A percentile compares a stretch with the other conserved stretches of the same genome.
Conservation (phyloP, 2,888 invertebrate species). For the Pseudoips prasinana region DNA sequence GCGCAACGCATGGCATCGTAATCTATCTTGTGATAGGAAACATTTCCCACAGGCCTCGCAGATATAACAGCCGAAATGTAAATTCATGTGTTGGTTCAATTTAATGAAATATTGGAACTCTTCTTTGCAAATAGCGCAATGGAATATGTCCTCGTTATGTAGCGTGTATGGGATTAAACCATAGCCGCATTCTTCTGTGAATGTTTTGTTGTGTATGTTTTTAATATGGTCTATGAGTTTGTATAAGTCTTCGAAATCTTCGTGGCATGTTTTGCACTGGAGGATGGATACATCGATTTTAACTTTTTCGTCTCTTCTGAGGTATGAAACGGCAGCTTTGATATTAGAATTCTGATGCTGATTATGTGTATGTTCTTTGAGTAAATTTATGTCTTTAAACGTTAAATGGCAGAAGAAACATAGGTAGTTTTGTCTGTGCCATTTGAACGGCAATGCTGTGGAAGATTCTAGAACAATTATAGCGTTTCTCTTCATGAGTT, state of each 20-base stretch:
- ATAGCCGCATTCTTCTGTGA: slow-evolving; percentile 47
- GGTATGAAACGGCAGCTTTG: slow-evolving; percentile 58
- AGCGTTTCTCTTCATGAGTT: slow-evolving; percentile 66
- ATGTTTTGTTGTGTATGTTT: slow-evolving; percentile 38
- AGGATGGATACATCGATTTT: slow-evolving; percentile 62
- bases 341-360: slow-evolving; percentile 53
- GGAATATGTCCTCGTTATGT: slow-evolving; percentile 33
- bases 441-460: slow-evolving; percentile 65
- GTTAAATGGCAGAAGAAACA: slow-evolving; percentile 69
- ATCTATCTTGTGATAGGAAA: slow-evolving; percentile 58
- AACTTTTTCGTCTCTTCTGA: slow-evolving; percentile 65
- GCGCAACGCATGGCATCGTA: slow-evolving; percentile 54
- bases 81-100: slow-evolving; percentile 72
- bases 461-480: slow-evolving; percentile 58
- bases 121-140: slow-evolving; percentile 59
- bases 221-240: slow-evolving; percentile 52
- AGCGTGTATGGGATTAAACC: slow-evolving; percentile 65
- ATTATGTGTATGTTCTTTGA: slow-evolving; percentile 63
- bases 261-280: slow-evolving; percentile 48
- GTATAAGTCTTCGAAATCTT: slow-evolving; percentile 34
- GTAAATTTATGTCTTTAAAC: slow-evolving; percentile 46
- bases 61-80: slow-evolving; percentile 60
- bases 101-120: slow-evolving; percentile 65
- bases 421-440: slow-evolving; percentile 68
- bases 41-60: slow-evolving; percentile 70